These are phyloP conservation scores for Vulpes ferrilata DNA, from an alignment of 2,113 vertebrate genomes.

Conservation along the genomic window DNA sequence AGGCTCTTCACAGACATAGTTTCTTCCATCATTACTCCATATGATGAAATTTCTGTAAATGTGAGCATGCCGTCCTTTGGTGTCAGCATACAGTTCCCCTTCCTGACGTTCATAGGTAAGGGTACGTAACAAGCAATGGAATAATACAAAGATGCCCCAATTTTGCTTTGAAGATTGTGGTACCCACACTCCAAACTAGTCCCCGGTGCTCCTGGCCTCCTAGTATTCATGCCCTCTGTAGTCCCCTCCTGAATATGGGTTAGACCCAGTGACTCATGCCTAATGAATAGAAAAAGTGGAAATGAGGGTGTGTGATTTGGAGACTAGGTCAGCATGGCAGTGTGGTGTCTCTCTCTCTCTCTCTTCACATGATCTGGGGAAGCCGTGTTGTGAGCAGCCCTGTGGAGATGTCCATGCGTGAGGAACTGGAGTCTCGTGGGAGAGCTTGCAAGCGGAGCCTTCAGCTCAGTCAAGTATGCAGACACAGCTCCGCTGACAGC, in stretches of 20 bases:
- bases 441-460: not conserved
- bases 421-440: not conserved
- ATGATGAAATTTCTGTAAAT: not conserved
- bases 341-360: not conserved
- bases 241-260: not conserved
- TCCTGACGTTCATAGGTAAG: not conserved
- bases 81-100: not conserved
- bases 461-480: not conserved
- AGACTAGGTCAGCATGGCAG: no score
- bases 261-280: not conserved
- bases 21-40: not conserved
- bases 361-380: not conserved
- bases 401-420: not conserved
- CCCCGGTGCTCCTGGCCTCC: not conserved
- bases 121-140: not conserved
- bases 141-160: not conserved
- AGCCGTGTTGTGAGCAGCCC: not conserved
- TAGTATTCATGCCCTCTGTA: not conserved
- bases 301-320: not conserved
- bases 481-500: not conserved
- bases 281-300: not conserved
- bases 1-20: not conserved
- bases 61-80: not conserved
- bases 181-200: not conserved
- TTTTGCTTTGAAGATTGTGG: not conserved